Evolutionary conservation across 2,797 vertebrate genomes (phyloP), one percentile per base, ranked within the genome.

Genomic region (Clarias fuscus): DNA sequence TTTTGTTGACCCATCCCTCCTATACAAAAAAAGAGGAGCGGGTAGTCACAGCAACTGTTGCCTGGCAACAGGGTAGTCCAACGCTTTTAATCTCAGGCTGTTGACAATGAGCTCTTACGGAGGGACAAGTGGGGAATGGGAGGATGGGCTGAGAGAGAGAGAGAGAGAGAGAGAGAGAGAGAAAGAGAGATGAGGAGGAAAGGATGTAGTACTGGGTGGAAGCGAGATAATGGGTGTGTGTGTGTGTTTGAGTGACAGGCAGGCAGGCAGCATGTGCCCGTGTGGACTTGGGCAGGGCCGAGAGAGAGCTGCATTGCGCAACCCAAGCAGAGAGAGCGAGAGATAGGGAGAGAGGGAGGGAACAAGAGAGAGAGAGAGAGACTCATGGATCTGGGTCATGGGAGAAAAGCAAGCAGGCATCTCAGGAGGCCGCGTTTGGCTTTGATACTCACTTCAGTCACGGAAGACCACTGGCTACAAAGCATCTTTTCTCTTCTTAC

Each of bases 31-130:
- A 92, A 65, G 27, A 84, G 70, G 76, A 87, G 78, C 59, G 72
- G 83, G 94, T 95, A 93, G 90, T 93, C 89, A 75, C 88, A 91
- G 94, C 88, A 92, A 95, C 95, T 76, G 94, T 95, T 94, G 92
- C 95, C 91, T 93, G 93, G 95, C 93, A 96, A 96, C 95, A 96
- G 92, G 92, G 92, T 92, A 94, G 95, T 95, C 93, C 95, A 95
- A 95, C 93, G 94, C 95, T 96, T 93, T 93, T 95, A 96, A 95
- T 96, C 95, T 94, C 91, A 90, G 70, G 87, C 93, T 94, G 95
- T 94, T 95, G 94, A 95, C 95, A 95, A 94, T 94, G 94, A 95
- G 95, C 93, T 94, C 94, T 94, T 93, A 94, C 90, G 58, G 48
- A 83, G 82, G 62, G 83, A 77, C 64, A 76, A 77, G 62, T 53